Evolutionary conservation across 2,888 invertebrate species (phyloP).

Genomic region (Petrophora chlorosata): DNA sequence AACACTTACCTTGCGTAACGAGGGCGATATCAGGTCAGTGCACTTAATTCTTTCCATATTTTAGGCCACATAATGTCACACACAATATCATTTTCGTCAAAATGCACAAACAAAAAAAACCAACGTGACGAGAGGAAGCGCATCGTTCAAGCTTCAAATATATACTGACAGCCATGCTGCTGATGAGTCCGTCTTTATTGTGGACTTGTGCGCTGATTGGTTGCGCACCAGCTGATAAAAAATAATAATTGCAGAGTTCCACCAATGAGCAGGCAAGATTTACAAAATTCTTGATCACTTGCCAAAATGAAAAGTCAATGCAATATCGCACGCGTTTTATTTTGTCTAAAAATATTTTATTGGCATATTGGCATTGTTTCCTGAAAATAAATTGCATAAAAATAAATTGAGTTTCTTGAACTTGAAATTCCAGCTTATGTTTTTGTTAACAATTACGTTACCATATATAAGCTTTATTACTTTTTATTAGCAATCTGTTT

Average conservation of each 20-base stretch:
- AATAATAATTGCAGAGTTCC: conserved; percentile 47
- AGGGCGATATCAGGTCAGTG: conserved; percentile 74
- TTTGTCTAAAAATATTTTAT: conserved; percentile 21
- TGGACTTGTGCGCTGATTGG: conserved; percentile 87
- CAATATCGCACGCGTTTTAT: conserved; percentile 39
- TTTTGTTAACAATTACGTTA: too few species aligned
- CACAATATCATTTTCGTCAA: conserved; percentile 81
- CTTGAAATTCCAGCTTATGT: too few species aligned
- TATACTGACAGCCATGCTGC: conserved; percentile 99
- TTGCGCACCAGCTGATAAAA: conserved; percentile 61
- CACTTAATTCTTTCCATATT: conserved; percentile 83
- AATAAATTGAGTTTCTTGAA: too few species aligned
- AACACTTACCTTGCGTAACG: conserved; percentile 65
- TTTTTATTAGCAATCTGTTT: too few species aligned
- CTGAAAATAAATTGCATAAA: too few species aligned
- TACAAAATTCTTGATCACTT: conserved; percentile 60
- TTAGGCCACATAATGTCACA: conserved; percentile 78
- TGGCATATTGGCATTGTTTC: too few species aligned
- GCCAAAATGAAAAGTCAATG: conserved; percentile 64
- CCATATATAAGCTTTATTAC: too few species aligned
- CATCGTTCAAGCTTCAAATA: conserved; percentile 95
- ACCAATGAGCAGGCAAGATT: conserved; percentile 65
- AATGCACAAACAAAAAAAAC: conserved; percentile 82
- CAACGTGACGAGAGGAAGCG: conserved; percentile 91
- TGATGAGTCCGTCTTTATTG: conserved; percentile 93